Base-by-base conservation (phyloP, 23 tunicate genomes). In the Botrylloides violaceus region DNA sequence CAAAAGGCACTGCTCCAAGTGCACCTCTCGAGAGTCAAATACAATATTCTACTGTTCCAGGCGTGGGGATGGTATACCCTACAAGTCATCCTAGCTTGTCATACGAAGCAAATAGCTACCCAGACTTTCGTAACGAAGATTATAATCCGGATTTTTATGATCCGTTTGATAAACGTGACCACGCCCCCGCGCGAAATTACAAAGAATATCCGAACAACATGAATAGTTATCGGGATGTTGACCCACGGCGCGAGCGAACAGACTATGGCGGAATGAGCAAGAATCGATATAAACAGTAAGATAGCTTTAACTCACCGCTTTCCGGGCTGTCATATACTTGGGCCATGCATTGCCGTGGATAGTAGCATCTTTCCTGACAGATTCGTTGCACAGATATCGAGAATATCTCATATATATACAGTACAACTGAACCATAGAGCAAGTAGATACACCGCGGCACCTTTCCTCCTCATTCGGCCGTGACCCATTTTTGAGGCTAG, bases 21-120 rank as follows among this genome's bases (percentile, higher is more conserved):
- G 74, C 43, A 22, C 20, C 60, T 12, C 48, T 18, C 64, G 18
- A 27, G 35, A 63, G 33, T 28, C 70, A 7, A 6, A 31, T 9
- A 1, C 74, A 37, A 22, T 68, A 68, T 37, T 68, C 74, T 4
- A 32, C 74, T 36, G 74, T 68, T 4, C 74, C 74, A 24, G 32
- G 74, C 3, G 58, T 68, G 18, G 74, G 74, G 9, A 68, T 68
- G 74, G 58, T 37, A 4, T 68, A 68, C 37, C 74, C 74, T 0
- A 68, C 74, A 1, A 63, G 29, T 34, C 70, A 63, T 31, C 70
- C 70, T 4, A 33, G 3, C 26, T 33, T 29, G 4, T 34, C 70
- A 3, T 59, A 59, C 64, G 64, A 26, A 7, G 19, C 53, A 43
- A 15, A 43, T 43, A 15, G 53, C 53, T 43, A 43, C 53, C 53